Percentiles rank a stretch among this genome's conserved stretches.
Conservation (phyloP, 1,140 invertebrate genomes). For the Pseudachorutes palmiensis region DNA sequence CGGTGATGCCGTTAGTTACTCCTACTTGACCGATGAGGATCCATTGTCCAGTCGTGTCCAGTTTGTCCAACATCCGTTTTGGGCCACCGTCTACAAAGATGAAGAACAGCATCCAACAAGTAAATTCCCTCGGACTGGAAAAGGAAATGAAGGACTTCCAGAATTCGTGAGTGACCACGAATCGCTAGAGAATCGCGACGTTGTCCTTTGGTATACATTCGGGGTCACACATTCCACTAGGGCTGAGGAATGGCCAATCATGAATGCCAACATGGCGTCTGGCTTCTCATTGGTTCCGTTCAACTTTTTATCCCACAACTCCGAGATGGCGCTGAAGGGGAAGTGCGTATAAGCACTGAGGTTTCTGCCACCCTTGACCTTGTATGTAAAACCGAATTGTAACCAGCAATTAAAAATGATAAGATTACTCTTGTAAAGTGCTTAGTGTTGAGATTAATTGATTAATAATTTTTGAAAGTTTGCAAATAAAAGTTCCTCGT, state of each 20-base stretch:
- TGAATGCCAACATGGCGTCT: not conserved
- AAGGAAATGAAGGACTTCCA: not conserved
- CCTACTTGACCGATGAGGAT: not conserved
- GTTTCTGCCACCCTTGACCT: too few species aligned
- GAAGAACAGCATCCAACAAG: not conserved
- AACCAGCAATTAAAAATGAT: too few species aligned
- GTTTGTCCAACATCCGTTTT: constrained; percentile 6
- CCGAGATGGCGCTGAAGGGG: not conserved
- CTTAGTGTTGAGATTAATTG: too few species aligned
- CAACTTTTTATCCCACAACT: not conserved
- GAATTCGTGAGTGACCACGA: not conserved
- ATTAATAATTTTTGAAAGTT: too few species aligned
- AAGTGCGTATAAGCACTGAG: constrained; percentile 50
- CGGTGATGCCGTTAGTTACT: not conserved
- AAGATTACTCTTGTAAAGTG: too few species aligned
- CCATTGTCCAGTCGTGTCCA: not conserved
- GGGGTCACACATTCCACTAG: not conserved
- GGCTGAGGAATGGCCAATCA: constrained; percentile 14
- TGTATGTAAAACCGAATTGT: too few species aligned
- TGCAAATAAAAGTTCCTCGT: too few species aligned
- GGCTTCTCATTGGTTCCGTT: constrained; percentile 6
- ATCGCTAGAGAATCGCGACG: not conserved
- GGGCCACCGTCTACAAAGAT: constrained; percentile 7
- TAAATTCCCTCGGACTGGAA: not conserved
- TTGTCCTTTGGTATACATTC: constrained; percentile 2